Evolutionary conservation across 2,113 vertebrate genomes (phyloP), one percentile per base, ranked within the genome.

Genomic region (Leiothrix lutea): DNA sequence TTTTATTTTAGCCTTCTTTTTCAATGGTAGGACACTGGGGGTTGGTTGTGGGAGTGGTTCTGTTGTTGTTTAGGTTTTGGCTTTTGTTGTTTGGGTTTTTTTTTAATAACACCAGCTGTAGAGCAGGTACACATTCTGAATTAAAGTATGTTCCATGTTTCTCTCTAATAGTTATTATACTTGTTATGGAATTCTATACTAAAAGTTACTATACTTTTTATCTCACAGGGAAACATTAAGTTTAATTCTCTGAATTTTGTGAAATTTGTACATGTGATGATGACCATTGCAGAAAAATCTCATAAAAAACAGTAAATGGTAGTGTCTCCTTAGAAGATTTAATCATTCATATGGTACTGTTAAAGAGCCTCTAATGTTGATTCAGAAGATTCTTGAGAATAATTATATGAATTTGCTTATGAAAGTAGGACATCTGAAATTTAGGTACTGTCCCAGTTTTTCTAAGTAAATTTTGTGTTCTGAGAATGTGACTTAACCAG

Each of bases 11-110:
- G 8, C 4, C 2, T 48, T 51, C 28, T 70, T 57, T 51, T 62
- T 58, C 11, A 58, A 28, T 22, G n/a, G 5, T 48, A 64, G 16
- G 8, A 3, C 0, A 8, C 0, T 7, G 5, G 2, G 1, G 0
- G 2, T 28, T 73, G 7, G 31, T 57, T 51, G 6, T 51, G 33
- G 4, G 33, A 5, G 5, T 15, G 2, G 9, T 57, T 57, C 65
- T 33, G 4, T 28, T 40, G 4, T 42, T 72, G 7, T 42, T 64
- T 31, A 2, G 14, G 6, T n/a, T 81, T 66, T 65, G 1, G 6
- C 66, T 19, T 3, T 61, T 42, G 8, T 40, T 40, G 29, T 23
- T 33, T 56, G 4, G 5, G 13, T 42, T 42, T 45, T 62, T 45
- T 72, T 66, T 40, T 9, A 12, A 36, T 83, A 83, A 64, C 7